These are phyloP conservation scores for Coelogynopora nodosa DNA, from an alignment of 2,888 invertebrate genomes.

Conservation along the genomic window DNA sequence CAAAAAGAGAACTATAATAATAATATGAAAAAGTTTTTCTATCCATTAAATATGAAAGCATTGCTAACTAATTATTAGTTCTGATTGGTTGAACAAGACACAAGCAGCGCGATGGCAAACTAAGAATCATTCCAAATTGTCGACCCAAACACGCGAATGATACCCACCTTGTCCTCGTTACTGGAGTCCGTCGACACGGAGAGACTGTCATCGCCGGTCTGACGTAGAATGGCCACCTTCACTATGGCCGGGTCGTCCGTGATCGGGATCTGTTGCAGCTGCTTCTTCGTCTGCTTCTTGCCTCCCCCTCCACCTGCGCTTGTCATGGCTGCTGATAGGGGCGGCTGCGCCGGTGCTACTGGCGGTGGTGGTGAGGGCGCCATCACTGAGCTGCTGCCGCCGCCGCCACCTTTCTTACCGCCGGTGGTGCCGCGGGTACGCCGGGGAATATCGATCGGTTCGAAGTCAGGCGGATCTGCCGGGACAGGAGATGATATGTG, in stretches of 20 bases:
- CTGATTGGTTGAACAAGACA: too few relatives aligned
- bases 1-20: too few relatives aligned
- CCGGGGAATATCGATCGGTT: constrained; percentile 12
- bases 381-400: not conserved
- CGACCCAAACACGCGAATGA: not conserved
- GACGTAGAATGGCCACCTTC: not conserved
- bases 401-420: not conserved
- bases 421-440: not conserved
- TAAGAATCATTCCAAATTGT: not conserved
- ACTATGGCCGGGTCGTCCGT: not conserved
- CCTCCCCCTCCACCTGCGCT: not conserved
- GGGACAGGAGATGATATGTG: too few relatives aligned
- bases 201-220: constrained; percentile 30
- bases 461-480: not conserved
- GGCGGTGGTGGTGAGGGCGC: not conserved
- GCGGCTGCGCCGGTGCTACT: not conserved
- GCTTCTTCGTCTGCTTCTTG: not conserved
- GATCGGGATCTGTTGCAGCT: not conserved
- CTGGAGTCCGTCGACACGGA: constrained; percentile 30
- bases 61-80: too few relatives aligned
- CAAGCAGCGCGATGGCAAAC: too few relatives aligned
- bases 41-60: too few relatives aligned
- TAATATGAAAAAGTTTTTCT: too few relatives aligned
- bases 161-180: constrained; percentile 29
- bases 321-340: not conserved